Evolutionary conservation across 2,797 vertebrate species (phyloP).

Genomic region (Myripristis murdjan): DNA sequence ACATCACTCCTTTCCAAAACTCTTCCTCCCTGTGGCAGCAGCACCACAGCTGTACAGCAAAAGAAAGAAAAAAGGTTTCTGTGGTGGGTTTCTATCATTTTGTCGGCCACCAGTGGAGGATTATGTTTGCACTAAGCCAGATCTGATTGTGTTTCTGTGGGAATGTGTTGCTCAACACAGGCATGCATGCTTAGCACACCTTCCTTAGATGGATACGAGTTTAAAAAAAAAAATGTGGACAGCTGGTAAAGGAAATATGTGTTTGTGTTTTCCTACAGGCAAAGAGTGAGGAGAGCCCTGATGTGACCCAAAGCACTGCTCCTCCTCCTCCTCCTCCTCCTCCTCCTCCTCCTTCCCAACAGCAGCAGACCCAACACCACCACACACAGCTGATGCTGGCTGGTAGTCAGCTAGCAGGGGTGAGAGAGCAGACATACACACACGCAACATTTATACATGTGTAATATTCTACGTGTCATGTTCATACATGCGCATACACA

Average conservation of each 20-base stretch:
- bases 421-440: constrained; percentile 69
- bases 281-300: constrained; percentile 85
- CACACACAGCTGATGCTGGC: constrained; percentile 94
- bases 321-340: constrained; percentile 72
- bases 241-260: no score
- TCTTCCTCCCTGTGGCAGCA: no score
- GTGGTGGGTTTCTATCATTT: no score
- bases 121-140: no score
- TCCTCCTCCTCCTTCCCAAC: constrained; percentile 64
- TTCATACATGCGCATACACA: no score
- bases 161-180: no score
- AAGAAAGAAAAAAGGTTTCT: no score
- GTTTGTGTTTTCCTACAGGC: constrained; percentile 70
- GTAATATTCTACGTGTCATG: not conserved
- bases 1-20: no score
- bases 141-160: constrained; percentile 1
- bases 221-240: not conserved
- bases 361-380: constrained; percentile 87
- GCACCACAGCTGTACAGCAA: no score
- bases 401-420: constrained; percentile 93
- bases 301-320: constrained; percentile 80
- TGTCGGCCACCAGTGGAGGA: no score
- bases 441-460: not conserved
- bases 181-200: no score
- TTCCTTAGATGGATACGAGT: not conserved